These are phyloP conservation scores for Halcyon badia DNA, from an alignment of 2,797 vertebrate species.

Conservation along the genomic window DNA sequence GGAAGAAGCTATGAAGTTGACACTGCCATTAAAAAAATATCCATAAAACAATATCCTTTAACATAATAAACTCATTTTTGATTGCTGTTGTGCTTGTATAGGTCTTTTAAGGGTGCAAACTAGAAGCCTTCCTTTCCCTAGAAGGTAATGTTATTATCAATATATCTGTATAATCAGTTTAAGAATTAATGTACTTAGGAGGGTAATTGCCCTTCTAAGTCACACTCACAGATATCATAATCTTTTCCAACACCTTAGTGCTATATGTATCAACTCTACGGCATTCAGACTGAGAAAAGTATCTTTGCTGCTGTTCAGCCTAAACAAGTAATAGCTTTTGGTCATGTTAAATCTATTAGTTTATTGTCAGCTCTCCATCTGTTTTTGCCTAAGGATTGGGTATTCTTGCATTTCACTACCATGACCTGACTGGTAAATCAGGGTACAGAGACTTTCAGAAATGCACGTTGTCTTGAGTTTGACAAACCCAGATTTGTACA, in stretches of 20 bases:
- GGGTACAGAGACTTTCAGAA: neutral
- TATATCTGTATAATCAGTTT: neutral
- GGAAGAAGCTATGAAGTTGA: neutral
- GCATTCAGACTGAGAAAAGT: neutral
- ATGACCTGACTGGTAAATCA: neutral
- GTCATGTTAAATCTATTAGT: neutral
- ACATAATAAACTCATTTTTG: neutral
- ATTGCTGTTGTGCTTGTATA: neutral
- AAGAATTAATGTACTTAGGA: neutral
- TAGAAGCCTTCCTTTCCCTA: neutral
- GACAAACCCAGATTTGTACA: neutral
- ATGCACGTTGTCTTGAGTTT: neutral
- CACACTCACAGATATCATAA: neutral
- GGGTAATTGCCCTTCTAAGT: neutral
- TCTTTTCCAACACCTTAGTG: neutral
- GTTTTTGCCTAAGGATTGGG: neutral
- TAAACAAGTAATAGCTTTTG: neutral
- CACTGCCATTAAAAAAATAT: neutral
- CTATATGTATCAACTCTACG: neutral
- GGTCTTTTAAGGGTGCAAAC: neutral
- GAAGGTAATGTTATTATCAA: neutral
- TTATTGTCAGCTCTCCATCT: neutral
- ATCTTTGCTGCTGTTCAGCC: neutral
- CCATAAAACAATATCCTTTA: neutral
- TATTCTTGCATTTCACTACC: neutral